Base-by-base conservation (phyloP, 37 sponge, comb jelly and placozoan species). In the Crambe crambe region DNA sequence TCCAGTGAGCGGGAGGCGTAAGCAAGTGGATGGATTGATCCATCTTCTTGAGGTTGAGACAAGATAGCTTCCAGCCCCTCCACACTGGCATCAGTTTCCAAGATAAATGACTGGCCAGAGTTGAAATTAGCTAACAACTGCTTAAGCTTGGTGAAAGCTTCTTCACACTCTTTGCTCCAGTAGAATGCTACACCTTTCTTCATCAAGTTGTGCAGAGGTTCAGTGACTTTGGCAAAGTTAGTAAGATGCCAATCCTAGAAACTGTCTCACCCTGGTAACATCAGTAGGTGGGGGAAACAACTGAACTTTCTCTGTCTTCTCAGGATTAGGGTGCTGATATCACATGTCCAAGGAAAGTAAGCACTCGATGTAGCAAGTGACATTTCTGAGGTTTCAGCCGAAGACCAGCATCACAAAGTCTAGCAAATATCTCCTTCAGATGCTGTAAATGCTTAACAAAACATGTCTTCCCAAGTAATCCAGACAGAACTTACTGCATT, bases 101-200 rank as follows among this genome's bases (percentile, higher is more conserved):
- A n/a, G n/a, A n/a, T n/a, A n/a, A n/a, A n/a, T n/a, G n/a, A n/a
- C n/a, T n/a, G n/a, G n/a, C n/a, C n/a, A n/a, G n/a, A n/a, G n/a
- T n/a, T n/a, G n/a, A n/a, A n/a, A n/a, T n/a, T n/a, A n/a, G n/a
- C n/a, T n/a, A 80, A 47, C 2, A 17, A 3, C 3, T 51, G 37
- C 61, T 80, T 80, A 35, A 80, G 61, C 37, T 54, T 17, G n/a
- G 51, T 42, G 25, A 80, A 80, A 36, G 71, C 57, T 1, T 6
- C 25, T 29, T 80, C 61, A 58, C 81, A 80, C 2, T 39, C 37
- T 3, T 40, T 38, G 5, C 31, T 58, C 81, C 81, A 80, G 31
- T 43, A n/a, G n/a, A n/a, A n/a, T n/a, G n/a, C n/a, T n/a, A n/a
- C n/a, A n/a, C n/a, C n/a, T n/a, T n/a, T n/a, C n/a, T n/a, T n/a